Conservation (phyloP, 2,888 invertebrate genomes). For the Oscheius sp. region DNA sequence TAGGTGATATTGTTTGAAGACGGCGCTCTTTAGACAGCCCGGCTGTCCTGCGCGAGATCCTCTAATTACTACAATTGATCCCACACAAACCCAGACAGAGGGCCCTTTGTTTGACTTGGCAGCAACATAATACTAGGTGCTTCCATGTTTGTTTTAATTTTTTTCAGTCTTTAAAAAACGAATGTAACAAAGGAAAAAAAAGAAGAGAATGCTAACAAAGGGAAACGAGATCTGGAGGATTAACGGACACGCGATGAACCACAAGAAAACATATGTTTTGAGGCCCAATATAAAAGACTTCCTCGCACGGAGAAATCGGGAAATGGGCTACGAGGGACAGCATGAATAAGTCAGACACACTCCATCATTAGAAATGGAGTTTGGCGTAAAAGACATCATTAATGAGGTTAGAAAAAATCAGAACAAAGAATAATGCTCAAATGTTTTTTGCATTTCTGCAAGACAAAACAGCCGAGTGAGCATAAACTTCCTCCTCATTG, state of each 20-base stretch:
- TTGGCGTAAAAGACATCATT: no score
- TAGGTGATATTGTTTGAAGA: conserved; percentile 28
- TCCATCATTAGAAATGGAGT: no score
- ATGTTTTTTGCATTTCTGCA: no score
- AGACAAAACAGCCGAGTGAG: no score
- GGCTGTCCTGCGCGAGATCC: conserved; percentile 2
- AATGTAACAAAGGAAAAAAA: not conserved
- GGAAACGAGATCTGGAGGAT: conserved; percentile 8
- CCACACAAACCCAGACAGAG: conserved; percentile 12
- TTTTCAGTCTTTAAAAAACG: not conserved
- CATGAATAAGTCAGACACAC: no score
- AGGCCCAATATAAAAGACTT: no score
- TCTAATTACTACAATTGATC: conserved; percentile 31
- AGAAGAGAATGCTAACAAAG: conserved; percentile 8
- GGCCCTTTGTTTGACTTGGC: conserved; percentile 13
- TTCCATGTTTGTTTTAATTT: conserved; percentile 5
- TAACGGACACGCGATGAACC: conserved; percentile 5
- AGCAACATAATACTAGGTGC: conserved; percentile 22
- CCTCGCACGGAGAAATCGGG: no score
- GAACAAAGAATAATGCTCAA: no score
- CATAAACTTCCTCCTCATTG: no score
- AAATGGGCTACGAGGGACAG: no score
- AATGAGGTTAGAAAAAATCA: no score
- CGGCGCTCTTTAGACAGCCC: conserved; percentile 25
- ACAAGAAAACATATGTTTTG: not conserved